Evolutionary conservation across 2,888 invertebrate species (phyloP), one percentile per base, ranked within the genome.

Genomic region (Boloria euphrosyne): DNA sequence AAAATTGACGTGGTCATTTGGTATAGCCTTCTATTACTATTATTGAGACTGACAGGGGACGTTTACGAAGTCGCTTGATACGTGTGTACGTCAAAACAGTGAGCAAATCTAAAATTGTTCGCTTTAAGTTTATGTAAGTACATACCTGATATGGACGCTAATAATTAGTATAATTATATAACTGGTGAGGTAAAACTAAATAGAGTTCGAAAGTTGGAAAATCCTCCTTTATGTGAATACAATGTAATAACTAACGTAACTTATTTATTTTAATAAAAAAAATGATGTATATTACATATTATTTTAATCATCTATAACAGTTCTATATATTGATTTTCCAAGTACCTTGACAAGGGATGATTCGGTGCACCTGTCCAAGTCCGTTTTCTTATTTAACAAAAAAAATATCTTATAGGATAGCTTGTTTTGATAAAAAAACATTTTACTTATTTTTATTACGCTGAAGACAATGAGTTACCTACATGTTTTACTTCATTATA

Each of bases 361-460:
- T 68, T 68, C 38, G 67, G 70, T 65, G 71, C 79, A 79, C 78
- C 79, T 79, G 79, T 71, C 74, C 60, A 62, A 69, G 71, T 66
- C 67, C 71, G 76, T 75, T 75, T 75, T 68, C 70, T 68, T 68
- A 73, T 66, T 60, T 71, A 63, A 66, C 71, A 70, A 70, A 67
- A 71, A 69, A 59, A 71, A 71, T 73, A 75, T 72, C 68, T 71
- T 63, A 70, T 73, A 70, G 73, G 70, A 66, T 68, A 68, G 58
- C 58, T 64, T 72, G 70, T 57, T 5, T 46, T n/a, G 17, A 18
- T 73, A 73, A 72, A 53, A 66, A 61, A 67, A 65, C 64, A 58
- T 52, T 17, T 31, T 17, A 50, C 49, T 27, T 13, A 31, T n/a
- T 17, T 50, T 31, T 49, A 49, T 31, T 38, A 59, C 16, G 47